Percentiles rank a stretch among this genome's conserved stretches.
Evolutionary conservation across 2,797 vertebrate genomes (phyloP).

Genomic region (Sternotherus odoratus): DNA sequence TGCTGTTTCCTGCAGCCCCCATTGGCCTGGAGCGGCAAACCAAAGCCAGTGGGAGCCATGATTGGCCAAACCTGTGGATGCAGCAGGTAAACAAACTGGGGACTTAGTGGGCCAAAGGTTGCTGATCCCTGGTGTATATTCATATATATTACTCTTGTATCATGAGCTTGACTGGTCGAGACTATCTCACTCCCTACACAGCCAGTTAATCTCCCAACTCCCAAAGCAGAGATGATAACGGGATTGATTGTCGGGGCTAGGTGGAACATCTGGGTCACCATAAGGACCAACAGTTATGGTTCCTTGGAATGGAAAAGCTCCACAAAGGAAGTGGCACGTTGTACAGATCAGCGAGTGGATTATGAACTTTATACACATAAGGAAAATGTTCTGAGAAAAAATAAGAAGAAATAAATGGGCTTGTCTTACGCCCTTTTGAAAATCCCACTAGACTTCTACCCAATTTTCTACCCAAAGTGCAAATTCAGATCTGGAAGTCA

Average conservation of each 20-base stretch:
- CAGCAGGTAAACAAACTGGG: no score
- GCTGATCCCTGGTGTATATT: neutral
- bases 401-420: constrained; percentile 32
- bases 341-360: neutral
- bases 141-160: neutral
- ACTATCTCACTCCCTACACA: accelerated
- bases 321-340: neutral
- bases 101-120: no score
- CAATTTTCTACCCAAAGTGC: neutral
- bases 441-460: neutral
- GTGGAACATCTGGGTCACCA: neutral
- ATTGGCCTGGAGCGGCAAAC: no score
- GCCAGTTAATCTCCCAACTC: accelerated
- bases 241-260: neutral
- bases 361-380: neutral
- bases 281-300: neutral
- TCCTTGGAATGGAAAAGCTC: neutral
- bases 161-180: neutral
- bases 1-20: no score
- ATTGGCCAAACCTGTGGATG: no score
- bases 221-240: neutral
- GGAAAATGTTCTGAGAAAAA: constrained; percentile 1
- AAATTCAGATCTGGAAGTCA: neutral
- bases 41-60: no score
- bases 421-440: neutral